Evolutionary conservation across 2,888 invertebrate genomes (phyloP).

Genomic region (Pherbina coryleti): DNA sequence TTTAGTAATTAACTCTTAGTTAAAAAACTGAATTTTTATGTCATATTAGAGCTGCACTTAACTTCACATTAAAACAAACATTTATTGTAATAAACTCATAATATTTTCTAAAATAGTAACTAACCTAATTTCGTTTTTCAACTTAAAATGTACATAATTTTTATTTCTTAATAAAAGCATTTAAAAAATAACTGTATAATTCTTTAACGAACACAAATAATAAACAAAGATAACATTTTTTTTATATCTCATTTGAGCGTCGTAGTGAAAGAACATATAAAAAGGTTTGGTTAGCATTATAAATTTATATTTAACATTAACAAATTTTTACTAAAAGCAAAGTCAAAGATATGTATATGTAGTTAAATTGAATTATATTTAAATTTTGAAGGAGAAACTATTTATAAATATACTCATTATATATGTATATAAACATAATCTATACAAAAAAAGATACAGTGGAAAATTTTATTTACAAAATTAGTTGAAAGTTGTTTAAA

Average conservation of each 20-base stretch:
- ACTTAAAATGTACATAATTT: too few relatives aligned
- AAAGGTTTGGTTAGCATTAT: slow-evolving; percentile 23
- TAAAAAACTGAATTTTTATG: too few relatives aligned
- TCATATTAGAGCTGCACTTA: too few relatives aligned
- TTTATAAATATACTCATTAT: slow-evolving; percentile 40
- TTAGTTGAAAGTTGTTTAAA: slow-evolving; percentile 32
- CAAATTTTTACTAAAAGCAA: slow-evolving; percentile 25
- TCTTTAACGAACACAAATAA: neutral
- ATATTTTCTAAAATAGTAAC: too few relatives aligned
- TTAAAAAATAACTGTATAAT: slow-evolving; percentile 14
- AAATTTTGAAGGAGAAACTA: slow-evolving; percentile 48
- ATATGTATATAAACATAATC: slow-evolving; percentile 34
- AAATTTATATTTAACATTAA: slow-evolving; percentile 28
- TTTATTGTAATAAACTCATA: too few relatives aligned
- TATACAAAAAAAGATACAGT: slow-evolving; percentile 40
- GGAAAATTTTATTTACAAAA: slow-evolving; percentile 43
- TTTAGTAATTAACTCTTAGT: too few relatives aligned
- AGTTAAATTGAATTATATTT: slow-evolving; percentile 48
- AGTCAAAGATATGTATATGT: slow-evolving; percentile 44
- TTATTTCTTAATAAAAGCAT: neutral
- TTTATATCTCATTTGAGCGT: slow-evolving; percentile 42
- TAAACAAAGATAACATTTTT: slow-evolving; percentile 38
- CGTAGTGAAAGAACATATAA: slow-evolving; percentile 35
- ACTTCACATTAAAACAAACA: too few relatives aligned
- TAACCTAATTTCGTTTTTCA: too few relatives aligned